A percentile compares a stretch with the other conserved stretches of the same genome.
These are phyloP conservation scores for Tetrao urogallus DNA, from an alignment of 2,113 vertebrate species.

Conservation along the genomic window DNA sequence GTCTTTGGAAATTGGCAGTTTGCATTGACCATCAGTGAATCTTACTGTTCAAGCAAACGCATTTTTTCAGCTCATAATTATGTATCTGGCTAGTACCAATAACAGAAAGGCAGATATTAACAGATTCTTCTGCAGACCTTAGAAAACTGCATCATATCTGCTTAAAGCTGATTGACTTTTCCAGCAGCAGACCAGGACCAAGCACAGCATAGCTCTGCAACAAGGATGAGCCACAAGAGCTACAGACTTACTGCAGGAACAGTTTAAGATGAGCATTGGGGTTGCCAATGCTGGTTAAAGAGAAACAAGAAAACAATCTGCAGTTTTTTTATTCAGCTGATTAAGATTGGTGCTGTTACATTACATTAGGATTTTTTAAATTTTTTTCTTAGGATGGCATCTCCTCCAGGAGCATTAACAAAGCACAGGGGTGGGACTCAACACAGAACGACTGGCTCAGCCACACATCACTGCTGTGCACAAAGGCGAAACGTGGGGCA, in stretches of 20 bases:
- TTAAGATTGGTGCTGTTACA: neutral
- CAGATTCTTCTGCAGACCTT: neutral
- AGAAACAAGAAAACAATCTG: neutral
- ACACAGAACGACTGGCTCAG: neutral
- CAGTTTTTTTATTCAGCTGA: neutral
- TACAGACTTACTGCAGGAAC: neutral
- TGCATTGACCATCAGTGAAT: slow-evolving; percentile 12
- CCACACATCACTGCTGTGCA: accelerated
- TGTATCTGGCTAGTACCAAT: neutral
- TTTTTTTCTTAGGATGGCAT: neutral
- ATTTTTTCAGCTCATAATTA: slow-evolving; percentile 19
- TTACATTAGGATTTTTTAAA: neutral
- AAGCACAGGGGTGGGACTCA: neutral
- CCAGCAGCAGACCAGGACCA: neutral
- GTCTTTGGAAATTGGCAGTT: slow-evolving; percentile 51
- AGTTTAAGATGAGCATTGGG: neutral
- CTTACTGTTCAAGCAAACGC: slow-evolving; percentile 47
- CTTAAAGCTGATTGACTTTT: neutral
- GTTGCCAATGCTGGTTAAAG: neutral
- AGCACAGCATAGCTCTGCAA: neutral
- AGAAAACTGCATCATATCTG: neutral
- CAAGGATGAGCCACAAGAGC: neutral
- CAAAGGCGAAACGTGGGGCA: neutral
- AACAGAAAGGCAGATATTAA: neutral
- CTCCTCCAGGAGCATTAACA: neutral